Evolutionary conservation across 2,888 invertebrate species (phyloP), one percentile per base, ranked within the genome.

Genomic region (Carpatolechia fugitivella): DNA sequence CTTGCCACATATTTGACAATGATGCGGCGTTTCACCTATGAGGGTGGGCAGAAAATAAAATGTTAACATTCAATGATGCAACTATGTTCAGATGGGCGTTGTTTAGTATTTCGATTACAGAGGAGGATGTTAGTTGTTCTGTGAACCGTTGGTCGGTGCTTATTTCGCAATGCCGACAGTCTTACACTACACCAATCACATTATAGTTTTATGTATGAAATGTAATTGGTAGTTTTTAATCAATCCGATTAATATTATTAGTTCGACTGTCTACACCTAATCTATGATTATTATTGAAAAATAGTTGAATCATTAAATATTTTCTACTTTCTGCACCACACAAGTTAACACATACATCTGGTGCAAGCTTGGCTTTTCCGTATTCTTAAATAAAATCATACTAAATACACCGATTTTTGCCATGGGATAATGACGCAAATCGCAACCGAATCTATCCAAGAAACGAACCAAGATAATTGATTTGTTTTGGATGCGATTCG

Each of bases 1-100:
- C 91, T 96, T 96, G 68, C 95, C 95, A 84, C 96, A 96, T 70
- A 95, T 93, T 83, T 94, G 94, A 83, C 96, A 96, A 82, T 95
- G 95, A 87, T 96, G 96, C 60, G 95, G 96, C 63, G 96, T 96
- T 90, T 96, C 96, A 79, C 96, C 96, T 93, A 88, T 71, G 81
- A 72, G 72, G 72, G 80, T 77, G 80, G 83, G 81, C 85, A 85
- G 84, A 86, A 85, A 87, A 85, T 84, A 83, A 80, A 81, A 80
- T 60, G 79, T 88, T 87, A 85, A 83, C 78, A 87, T 87, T 89
- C 82, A 90, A 89, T 90, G 89, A 90, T 86, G 85, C 90, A 89
- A 89, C 89, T 87, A 83, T 85, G 69, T 82, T 67, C 24, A 10
- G 13, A 68, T 68, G 69, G 75, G 76, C 74, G 73, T 70, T 30